Evolutionary conservation across 2,113 vertebrate genomes (phyloP).

Genomic region (Piaya cayana): DNA sequence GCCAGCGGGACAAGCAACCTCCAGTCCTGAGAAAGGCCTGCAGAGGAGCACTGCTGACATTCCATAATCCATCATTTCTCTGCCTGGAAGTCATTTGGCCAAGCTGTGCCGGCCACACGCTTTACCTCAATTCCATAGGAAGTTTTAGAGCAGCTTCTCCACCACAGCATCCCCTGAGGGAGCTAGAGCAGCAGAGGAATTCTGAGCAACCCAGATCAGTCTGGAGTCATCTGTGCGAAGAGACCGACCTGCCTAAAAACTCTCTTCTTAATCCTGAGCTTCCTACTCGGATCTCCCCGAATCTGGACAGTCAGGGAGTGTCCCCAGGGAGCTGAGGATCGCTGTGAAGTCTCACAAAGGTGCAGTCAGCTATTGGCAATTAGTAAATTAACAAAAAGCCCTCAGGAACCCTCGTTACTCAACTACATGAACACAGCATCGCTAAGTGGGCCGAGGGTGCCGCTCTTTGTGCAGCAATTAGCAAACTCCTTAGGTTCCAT

Average conservation of each 20-base stretch:
- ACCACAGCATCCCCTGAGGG: neutral
- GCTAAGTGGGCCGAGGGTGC: neutral
- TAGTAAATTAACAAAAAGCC: neutral
- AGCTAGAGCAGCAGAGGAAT: neutral
- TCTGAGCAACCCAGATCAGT: neutral
- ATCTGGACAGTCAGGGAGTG: rapidly evolving
- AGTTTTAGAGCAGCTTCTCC: neutral
- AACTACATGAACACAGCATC: neutral
- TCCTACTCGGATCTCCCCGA: neutral
- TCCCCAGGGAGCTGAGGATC: neutral
- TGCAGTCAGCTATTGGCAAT: neutral
- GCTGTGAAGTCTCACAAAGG: neutral
- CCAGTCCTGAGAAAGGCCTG: neutral
- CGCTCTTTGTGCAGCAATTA: neutral
- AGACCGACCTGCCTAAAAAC: neutral
- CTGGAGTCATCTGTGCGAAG: neutral
- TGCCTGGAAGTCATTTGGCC: neutral
- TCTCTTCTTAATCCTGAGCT: neutral
- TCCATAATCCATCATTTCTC: neutral
- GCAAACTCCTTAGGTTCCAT: neutral
- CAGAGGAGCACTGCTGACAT: neutral
- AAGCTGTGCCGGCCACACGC: neutral
- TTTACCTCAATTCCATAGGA: neutral
- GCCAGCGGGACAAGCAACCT: neutral
- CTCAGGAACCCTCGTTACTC: neutral